phyloP scores from a whole-genome alignment of 1,140 invertebrate species.

The Formica selysi region DNA sequence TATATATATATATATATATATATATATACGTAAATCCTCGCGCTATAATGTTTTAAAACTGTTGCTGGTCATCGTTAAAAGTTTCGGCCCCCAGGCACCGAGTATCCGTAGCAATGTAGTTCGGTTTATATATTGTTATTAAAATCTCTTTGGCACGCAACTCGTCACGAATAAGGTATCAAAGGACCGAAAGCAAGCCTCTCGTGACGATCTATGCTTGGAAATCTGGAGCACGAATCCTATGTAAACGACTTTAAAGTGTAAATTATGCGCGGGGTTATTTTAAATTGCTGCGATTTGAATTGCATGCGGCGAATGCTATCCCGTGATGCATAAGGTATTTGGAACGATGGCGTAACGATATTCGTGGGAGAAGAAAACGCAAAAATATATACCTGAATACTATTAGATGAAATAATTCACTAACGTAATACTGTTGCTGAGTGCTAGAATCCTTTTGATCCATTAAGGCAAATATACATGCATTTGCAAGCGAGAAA shows the following conservation, averaged over 20 bases:
- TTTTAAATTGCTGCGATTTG: constrained; percentile 7
- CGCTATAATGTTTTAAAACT: constrained; percentile 21
- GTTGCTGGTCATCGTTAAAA: not conserved
- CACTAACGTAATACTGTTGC: constrained; percentile 1
- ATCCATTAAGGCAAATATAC: constrained; percentile 21
- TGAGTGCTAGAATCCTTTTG: constrained; percentile 23
- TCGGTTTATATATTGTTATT: not conserved
- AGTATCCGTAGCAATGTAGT: not conserved
- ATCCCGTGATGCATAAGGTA: not conserved
- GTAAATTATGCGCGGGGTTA: constrained; percentile 5
- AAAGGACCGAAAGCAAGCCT: not conserved
- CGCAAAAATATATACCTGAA: not conserved
- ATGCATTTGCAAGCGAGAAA: constrained; percentile 29
- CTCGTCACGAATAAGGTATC: not conserved
- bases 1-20: no score
- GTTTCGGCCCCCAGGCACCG: not conserved
- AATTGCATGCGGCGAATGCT: constrained; percentile 11
- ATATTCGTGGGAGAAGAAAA: constrained; percentile 1
- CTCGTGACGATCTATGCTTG: not conserved
- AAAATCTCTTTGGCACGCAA: not conserved
- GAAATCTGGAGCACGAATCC: not conserved
- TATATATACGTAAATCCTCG: not conserved
- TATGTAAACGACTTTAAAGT: not conserved
- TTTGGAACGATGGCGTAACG: not conserved
- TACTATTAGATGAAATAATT: constrained; percentile 40